Evolutionary conservation across 1,140 invertebrate genomes (phyloP).

Genomic region (Drosophila kohkoa): DNA sequence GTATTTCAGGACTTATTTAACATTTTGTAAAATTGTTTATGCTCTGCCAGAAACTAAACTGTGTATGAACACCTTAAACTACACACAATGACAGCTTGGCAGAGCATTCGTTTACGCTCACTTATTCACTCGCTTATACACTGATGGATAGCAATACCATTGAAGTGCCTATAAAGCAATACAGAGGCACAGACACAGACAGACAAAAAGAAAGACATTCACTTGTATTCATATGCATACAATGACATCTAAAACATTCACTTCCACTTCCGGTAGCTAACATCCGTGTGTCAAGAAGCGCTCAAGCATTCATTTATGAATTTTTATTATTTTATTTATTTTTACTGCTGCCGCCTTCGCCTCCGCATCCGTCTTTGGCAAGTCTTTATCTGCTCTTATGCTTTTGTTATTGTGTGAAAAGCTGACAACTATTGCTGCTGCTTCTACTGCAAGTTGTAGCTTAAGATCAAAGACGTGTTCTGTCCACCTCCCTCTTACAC

Average conservation of each 20-base stretch:
- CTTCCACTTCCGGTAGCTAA: conserved; percentile 60
- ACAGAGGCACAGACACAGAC: neutral
- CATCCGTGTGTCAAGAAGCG: conserved; percentile 77
- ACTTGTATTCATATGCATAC: conserved; percentile 18
- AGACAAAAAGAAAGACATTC: neutral
- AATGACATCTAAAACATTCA: conserved; percentile 22
- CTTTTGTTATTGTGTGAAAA: conserved; percentile 29
- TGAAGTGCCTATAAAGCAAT: conserved; percentile 11
- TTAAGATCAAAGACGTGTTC: conserved; percentile 57
- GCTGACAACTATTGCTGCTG: conserved; percentile 53
- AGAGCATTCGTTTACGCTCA: conserved; percentile 37
- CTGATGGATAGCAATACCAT: neutral
- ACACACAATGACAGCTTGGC: conserved; percentile 36
- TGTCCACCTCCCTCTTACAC: too few species aligned
- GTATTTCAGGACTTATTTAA: too few species aligned
- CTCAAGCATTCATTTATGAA: conserved; percentile 79
- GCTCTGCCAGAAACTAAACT: too few species aligned
- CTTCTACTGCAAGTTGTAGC: conserved; percentile 3
- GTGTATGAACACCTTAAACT: neutral
- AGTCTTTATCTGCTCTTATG: neutral
- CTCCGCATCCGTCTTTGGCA: conserved; percentile 3
- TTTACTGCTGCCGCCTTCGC: conserved; percentile 34
- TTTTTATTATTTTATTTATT: conserved; percentile 77
- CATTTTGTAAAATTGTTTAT: too few species aligned
- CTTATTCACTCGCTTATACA: neutral